Base-by-base conservation (phyloP, 2,888 invertebrate species). In the Clostera curtula region DNA sequence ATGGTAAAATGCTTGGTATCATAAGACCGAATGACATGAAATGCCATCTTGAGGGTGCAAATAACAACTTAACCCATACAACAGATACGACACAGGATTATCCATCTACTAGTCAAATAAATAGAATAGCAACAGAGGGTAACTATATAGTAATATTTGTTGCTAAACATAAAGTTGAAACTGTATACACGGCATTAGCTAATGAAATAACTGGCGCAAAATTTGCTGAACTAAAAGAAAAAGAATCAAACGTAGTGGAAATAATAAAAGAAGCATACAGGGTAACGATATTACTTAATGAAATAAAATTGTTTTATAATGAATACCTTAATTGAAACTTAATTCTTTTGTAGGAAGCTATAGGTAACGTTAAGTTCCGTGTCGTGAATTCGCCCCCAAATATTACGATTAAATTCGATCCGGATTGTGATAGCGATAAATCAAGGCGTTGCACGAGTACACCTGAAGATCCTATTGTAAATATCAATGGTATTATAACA, bases 61-160 rank as follows among this genome's bases (percentile, higher is more conserved):
- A 65, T 14, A 51, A 82, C 4, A 73, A 77, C n/a, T n/a, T n/a
- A n/a, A n/a, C n/a, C 9, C 90, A 92, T 51, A 80, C 82, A 2
- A 67, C 77, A 37, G 75, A 80, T 12, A 62, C 85, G 4, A 56
- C 66, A 2, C 85, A 82, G 56, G 95, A 95, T 64, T 95, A 94
- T 59, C 95, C 95, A 0, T 93, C 93, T 0, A 87, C 95, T 19
- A 89, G 92, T 23, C 86, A 89, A 60, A 86, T 90, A 8, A 87
- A 87, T 46, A 73, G 80, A 45, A 65, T 86, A 16, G 89, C 92
- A 1, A 85, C 75, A 16, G 86, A 92, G 44, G 86, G 90, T 29
- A 89, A 90, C 42, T 88, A 93, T 19, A 91, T 89, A 63, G 84
- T 95, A 18, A 92, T 95, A 49, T 93, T 94, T 69, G 92, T 92